phyloP scores from a whole-genome alignment of 2,888 invertebrate species.

The Dioctria linearis region DNA sequence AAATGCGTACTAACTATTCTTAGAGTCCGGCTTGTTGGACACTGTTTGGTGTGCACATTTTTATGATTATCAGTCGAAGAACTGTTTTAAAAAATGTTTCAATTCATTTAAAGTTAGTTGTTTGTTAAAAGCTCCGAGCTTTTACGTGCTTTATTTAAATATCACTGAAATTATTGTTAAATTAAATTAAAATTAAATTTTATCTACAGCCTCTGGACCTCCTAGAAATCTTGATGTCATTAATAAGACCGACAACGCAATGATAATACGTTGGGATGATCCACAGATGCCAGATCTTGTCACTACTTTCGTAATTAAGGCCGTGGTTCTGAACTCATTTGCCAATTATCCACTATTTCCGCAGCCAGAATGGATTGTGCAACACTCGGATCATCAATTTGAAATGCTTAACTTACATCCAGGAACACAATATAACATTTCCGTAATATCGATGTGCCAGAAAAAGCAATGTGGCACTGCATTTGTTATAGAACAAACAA shows the following conservation, averaged over 20 bases:
- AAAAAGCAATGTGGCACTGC: conserved; percentile 75
- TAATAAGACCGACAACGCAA: conserved; percentile 77
- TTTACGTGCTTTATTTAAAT: too few species aligned
- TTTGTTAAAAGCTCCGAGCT: too few species aligned
- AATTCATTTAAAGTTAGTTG: too few species aligned
- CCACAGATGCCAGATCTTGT: conserved; percentile 74
- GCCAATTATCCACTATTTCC: conserved; percentile 72
- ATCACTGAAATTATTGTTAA: too few species aligned
- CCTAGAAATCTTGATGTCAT: conserved; percentile 76
- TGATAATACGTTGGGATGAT: conserved; percentile 75
- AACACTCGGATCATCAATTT: conserved; percentile 74
- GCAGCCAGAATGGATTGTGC: conserved; percentile 75
- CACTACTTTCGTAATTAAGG: conserved; percentile 74
- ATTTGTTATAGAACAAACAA: conserved; percentile 77
- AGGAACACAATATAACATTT: conserved; percentile 83
- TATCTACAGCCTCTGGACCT: conserved; percentile 76
- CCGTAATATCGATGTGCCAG: conserved; percentile 78
- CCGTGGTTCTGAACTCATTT: conserved; percentile 74
- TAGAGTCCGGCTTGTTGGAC: too few species aligned
- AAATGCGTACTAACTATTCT: too few species aligned
- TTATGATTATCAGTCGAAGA: too few species aligned
- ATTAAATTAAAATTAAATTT: background rate
- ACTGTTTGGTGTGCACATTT: too few species aligned
- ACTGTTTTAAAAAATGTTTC: too few species aligned
- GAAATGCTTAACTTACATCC: conserved; percentile 79